Evolutionary conservation across 2,113 vertebrate genomes (phyloP), one percentile per base, ranked within the genome.

Genomic region (Erythrocercus mccallii): DNA sequence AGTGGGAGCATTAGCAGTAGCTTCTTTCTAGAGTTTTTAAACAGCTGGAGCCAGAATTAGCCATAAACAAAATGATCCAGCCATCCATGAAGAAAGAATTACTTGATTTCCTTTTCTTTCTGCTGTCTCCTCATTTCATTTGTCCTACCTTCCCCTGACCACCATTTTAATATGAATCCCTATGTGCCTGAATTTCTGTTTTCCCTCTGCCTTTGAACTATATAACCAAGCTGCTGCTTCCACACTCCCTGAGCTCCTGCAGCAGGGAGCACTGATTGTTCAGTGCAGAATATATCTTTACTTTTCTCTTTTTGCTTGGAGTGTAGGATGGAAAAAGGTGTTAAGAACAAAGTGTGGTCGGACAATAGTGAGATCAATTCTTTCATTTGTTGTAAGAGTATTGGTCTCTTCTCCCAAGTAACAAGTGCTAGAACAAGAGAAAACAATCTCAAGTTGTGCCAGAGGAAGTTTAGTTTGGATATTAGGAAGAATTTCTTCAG

Each of bases 1-100:
- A 21, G 20, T 10, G 53, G n/a, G 21, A 62, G 7, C 3, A 5
- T 5, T n/a, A 31, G 4, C 2, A 5, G 14, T 6, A 14, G 6
- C 27, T 71, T 31, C 2, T n/a, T 82, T 76, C 57, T 44, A 44
- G 66, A 60, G 22, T 37, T 56, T 37, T 71, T 72, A 17, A 40
- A 22, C 11, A 8, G 18, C 57, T 76, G 53, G 27, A 71, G 33
- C 1, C 42, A 54, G 78, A 74, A 20, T 38, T 71, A 56, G 18
- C 27, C 24, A 23, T 45, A 30, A 78, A 57, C 27, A 27, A 37
- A 73, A 62, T 9, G 12, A 54, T 45, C 16, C 48, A 17, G 9
- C 35, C 54, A 68, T 27, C 24, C 48, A 45, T 28, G 51, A 62
- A 85, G 56, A 72, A 78, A 62, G 13, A 31, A 47, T 24, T 28